These are phyloP conservation scores for Axis porcinus DNA, from an alignment of 2,113 vertebrate species.

Conservation along the genomic window DNA sequence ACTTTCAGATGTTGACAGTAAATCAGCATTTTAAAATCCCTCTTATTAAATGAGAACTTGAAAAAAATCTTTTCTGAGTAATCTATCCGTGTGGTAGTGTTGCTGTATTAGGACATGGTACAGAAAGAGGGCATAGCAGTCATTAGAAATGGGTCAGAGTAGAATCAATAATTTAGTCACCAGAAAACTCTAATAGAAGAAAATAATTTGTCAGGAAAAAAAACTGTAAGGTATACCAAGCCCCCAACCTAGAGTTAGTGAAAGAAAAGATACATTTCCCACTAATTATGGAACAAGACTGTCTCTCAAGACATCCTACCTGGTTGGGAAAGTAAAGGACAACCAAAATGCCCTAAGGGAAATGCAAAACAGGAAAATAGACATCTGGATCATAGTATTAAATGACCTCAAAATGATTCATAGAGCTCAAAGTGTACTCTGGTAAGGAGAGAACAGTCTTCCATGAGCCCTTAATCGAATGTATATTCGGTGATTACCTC, in stretches of 20 bases:
- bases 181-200: not conserved
- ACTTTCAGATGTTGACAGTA: not conserved
- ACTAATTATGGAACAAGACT: not conserved
- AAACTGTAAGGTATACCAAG: not conserved
- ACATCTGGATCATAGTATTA: not conserved
- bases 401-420: not conserved
- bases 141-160: not conserved
- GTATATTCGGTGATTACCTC: not conserved
- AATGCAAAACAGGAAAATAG: not conserved
- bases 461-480: accelerated
- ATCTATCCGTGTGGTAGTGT: not conserved
- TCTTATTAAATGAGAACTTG: not conserved
- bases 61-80: not conserved
- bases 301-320: not conserved
- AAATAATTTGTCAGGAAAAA: not conserved
- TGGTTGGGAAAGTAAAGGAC: not conserved
- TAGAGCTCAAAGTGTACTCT: not conserved
- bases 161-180: not conserved
- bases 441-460: not conserved
- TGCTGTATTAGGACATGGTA: not conserved
- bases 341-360: not conserved
- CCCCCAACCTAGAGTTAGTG: not conserved
- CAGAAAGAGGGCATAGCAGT: not conserved
- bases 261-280: not conserved
- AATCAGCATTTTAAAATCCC: not conserved